A percentile compares a stretch with the other conserved stretches of the same genome.
These are phyloP conservation scores for Aporophyla nigra DNA, from an alignment of 2,888 invertebrate species.

Conservation along the genomic window DNA sequence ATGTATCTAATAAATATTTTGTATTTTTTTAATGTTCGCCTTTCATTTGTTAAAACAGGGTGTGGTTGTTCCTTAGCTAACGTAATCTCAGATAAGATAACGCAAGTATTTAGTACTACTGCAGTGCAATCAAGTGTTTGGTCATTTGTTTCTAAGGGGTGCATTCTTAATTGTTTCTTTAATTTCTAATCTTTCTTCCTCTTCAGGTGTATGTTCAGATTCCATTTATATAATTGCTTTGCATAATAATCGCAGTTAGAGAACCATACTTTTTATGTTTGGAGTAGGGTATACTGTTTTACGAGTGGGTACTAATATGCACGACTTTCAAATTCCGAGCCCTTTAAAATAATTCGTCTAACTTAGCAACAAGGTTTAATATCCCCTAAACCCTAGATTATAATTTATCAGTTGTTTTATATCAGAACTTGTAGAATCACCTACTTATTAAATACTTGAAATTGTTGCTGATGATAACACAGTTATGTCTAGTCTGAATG, in stretches of 20 bases:
- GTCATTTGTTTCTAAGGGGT: constrained; percentile 27
- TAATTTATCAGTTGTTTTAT: constrained; percentile 26
- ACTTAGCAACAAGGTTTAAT: constrained; percentile 6
- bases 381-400: constrained; percentile 11
- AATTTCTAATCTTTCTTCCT: neutral
- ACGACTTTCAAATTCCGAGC: constrained; percentile 14
- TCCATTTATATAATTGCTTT: neutral
- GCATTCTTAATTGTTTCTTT: constrained; percentile 9
- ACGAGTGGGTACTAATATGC: neutral
- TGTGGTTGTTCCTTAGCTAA: constrained; percentile 66
- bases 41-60: constrained; percentile 70
- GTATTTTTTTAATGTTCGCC: constrained; percentile 73
- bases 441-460: constrained; percentile 23
- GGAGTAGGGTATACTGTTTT: neutral
- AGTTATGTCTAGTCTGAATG: constrained; percentile 14
- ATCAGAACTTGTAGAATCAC: constrained; percentile 27
- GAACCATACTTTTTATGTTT: neutral
- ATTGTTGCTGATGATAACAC: constrained; percentile 28
- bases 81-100: constrained; percentile 64
- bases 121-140: constrained; percentile 29
- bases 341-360: neutral
- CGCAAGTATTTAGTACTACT: constrained; percentile 36
- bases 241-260: neutral
- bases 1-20: constrained; percentile 78
- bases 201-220: neutral